These are phyloP conservation scores for Siphlonurus alternatus DNA, from an alignment of 2,888 invertebrate species.

Conservation along the genomic window DNA sequence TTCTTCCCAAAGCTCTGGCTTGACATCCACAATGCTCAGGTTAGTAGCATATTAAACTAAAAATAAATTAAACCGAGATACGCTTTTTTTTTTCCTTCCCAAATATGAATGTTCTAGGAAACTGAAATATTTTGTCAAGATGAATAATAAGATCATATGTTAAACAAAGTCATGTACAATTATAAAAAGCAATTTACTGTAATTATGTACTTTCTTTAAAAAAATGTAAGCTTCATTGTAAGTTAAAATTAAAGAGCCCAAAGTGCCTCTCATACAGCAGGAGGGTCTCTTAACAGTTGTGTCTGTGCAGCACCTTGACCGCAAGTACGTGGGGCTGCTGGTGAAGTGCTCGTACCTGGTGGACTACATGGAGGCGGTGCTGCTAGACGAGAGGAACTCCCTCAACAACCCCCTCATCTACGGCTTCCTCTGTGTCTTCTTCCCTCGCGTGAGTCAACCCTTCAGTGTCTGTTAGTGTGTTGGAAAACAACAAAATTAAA, in stretches of 20 bases:
- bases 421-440: constrained; percentile 74
- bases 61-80: not conserved
- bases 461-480: not conserved
- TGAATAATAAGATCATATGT: not conserved
- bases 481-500: no score
- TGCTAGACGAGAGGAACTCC: constrained; percentile 73
- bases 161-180: not conserved
- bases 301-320: constrained; percentile 55
- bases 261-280: no score
- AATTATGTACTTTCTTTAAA: no score
- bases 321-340: constrained; percentile 65
- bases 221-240: no score
- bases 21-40: constrained; percentile 64
- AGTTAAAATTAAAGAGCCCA: no score
- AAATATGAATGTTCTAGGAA: not conserved
- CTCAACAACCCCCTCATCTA: constrained; percentile 70
- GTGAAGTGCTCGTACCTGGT: constrained; percentile 67
- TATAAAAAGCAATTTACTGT: no score
- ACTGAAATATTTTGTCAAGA: not conserved
- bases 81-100: not conserved
- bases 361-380: constrained; percentile 79
- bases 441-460: constrained; percentile 53
- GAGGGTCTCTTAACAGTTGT: no score
- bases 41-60: constrained; percentile 27
- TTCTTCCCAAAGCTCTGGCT: constrained; percentile 86